A percentile compares a stretch with the other conserved stretches of the same genome.
phyloP scores from a whole-genome alignment of 2,113 vertebrate species.

The Vulpes ferrilata region DNA sequence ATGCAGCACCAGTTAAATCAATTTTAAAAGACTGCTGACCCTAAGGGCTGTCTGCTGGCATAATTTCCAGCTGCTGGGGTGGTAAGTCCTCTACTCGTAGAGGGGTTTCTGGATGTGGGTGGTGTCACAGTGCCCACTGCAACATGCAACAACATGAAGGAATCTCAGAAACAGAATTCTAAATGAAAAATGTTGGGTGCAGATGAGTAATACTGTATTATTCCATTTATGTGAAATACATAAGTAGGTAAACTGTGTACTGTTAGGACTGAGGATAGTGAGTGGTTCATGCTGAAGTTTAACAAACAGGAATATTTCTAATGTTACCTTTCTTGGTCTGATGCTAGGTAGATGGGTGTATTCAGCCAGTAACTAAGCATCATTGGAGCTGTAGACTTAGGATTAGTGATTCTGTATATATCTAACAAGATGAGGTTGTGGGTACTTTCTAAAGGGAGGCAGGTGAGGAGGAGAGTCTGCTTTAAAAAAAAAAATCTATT shows the following conservation, averaged over 20 bases:
- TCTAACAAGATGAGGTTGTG: background rate
- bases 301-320: background rate
- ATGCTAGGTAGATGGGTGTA: fast-evolving
- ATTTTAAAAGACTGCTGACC: background rate
- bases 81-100: background rate
- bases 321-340: background rate
- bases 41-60: background rate
- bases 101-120: background rate
- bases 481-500: too few species aligned
- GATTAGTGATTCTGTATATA: background rate
- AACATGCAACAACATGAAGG: background rate
- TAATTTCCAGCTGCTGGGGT: fast-evolving
- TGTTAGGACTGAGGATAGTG: background rate
- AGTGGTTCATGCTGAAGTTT: background rate
- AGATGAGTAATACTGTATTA: background rate
- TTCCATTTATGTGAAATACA: background rate
- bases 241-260: background rate
- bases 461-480: background rate
- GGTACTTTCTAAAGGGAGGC: background rate
- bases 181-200: background rate
- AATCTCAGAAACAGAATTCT: background rate
- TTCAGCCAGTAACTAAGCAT: background rate
- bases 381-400: background rate
- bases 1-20: background rate
- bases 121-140: too few species aligned